Evolutionary conservation across 2,888 invertebrate species (phyloP), one percentile per base, ranked within the genome.

Genomic region (Julus scandinavius): DNA sequence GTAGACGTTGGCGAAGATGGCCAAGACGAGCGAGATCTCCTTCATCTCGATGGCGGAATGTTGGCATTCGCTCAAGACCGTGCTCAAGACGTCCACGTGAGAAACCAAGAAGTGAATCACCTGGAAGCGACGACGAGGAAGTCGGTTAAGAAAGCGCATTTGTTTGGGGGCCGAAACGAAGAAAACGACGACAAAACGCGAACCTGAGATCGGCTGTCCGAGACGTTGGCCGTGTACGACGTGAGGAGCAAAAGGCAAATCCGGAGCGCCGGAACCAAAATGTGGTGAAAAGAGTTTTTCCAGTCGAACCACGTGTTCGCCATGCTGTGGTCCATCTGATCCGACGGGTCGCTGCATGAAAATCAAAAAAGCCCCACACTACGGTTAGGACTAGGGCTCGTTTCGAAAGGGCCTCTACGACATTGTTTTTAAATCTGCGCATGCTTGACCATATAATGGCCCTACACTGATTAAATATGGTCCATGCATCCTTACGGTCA

Each of bases 1-100:
- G 86, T 86, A 54, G 54, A 54, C 54, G 54, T 54, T 54, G 29
- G 83, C 83, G 17, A 83, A 83, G 20, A 85, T 20, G 41, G 85
- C 41, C 29, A 20, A 41, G 9, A 85, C 20, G 20, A 85, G 45
- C 15, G 85, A 41, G 11, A 41, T 11, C 45, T 85, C 41, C 85
- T 85, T 38, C 45, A 85, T 13, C 40, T 85, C 85, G 20, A 41
- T 41, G 20, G 13, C 40, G 2, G 85, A 85, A 9, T 40, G 85
- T 20, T 40, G 85, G n/a, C 20, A 20, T 41, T 45, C 45, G 40
- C 85, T 85, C 85, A 85, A 85, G 20, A 85, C 41, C 41, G 83
- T 83, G 17, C 83, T 83, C 1, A 83, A 13, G 4, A 96, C 95
- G 91, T 98, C 97, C 87, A 95, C 93, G 92, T 98, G 97, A 88